Evolutionary conservation across 2,113 vertebrate genomes (phyloP).

Genomic region (Scolopax mira): DNA sequence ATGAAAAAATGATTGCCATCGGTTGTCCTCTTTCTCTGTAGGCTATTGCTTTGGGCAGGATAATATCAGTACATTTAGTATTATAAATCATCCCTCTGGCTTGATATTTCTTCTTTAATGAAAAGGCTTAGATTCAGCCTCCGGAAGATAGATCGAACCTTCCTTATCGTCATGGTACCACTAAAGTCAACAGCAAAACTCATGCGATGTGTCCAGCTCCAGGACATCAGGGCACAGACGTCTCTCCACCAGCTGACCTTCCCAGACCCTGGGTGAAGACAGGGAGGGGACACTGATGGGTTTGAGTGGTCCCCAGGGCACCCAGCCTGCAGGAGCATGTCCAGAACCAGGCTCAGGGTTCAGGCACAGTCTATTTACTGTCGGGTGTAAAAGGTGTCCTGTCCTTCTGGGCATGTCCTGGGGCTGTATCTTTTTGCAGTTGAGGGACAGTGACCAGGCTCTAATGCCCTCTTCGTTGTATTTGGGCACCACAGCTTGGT

Average conservation of each 20-base stretch:
- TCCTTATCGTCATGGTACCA: not conserved
- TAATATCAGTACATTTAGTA: not conserved
- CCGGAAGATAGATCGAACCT: not conserved
- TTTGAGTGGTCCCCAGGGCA: not conserved
- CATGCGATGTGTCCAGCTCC: rapidly evolving
- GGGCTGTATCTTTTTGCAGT: not conserved
- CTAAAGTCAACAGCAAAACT: not conserved
- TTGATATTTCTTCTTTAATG: not conserved
- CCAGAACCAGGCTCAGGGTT: not conserved
- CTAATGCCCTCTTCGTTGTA: not conserved
- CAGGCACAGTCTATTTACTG: not conserved
- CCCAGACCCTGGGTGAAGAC: rapidly evolving
- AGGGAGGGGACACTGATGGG: not conserved
- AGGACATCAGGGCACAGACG: rapidly evolving
- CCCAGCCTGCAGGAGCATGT: rapidly evolving
- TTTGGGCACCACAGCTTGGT: not conserved
- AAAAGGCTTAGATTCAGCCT: not conserved
- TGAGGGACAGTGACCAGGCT: not conserved
- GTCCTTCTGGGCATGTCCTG: not conserved
- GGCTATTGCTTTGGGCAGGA: slow-evolving; percentile 39
- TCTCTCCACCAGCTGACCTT: rapidly evolving
- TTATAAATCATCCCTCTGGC: slow-evolving; percentile 6
- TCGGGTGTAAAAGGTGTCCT: rapidly evolving
- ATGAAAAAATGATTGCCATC: slow-evolving; percentile 42
- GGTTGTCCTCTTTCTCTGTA: slow-evolving; percentile 8